These are phyloP conservation scores for Cosmopolites sordidus DNA, from an alignment of 2,888 invertebrate species.

Conservation along the genomic window DNA sequence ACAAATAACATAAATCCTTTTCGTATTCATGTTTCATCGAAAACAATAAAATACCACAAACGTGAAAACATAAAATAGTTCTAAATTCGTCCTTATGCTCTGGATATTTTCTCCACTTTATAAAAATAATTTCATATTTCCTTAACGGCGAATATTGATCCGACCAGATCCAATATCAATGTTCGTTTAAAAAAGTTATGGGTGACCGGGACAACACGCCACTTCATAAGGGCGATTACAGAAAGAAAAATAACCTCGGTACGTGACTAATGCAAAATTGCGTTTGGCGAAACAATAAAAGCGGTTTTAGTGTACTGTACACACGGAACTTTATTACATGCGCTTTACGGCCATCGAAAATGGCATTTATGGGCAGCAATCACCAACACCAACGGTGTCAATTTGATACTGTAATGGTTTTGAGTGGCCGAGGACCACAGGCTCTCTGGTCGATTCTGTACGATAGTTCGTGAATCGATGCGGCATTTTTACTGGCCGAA, in stretches of 20 bases:
- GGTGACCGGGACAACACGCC: no score
- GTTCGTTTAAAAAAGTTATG: no score
- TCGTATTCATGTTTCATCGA: no score
- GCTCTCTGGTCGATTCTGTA: neutral
- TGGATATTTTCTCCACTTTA: no score
- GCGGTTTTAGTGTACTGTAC: conserved; percentile 32
- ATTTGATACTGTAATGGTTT: conserved; percentile 41
- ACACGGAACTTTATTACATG: conserved; percentile 41
- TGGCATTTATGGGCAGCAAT: conserved; percentile 41
- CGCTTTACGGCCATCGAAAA: conserved; percentile 47
- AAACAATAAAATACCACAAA: no score
- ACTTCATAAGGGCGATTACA: conserved; percentile 1
- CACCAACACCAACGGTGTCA: conserved; percentile 40
- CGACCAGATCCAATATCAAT: neutral
- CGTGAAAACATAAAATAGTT: no score
- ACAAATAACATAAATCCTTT: no score
- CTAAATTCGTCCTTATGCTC: no score
- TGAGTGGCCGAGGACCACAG: conserved; percentile 14
- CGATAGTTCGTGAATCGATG: no score
- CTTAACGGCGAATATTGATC: conserved; percentile 1
- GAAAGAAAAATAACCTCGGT: conserved; percentile 24
- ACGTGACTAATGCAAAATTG: conserved; percentile 34
- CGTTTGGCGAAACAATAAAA: conserved; percentile 34
- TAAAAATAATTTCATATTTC: neutral
- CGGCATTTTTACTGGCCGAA: no score